Percentiles rank a stretch among this genome's conserved stretches.
Conservation (phyloP, 2,888 invertebrate species). For the Pelosia muscerda region DNA sequence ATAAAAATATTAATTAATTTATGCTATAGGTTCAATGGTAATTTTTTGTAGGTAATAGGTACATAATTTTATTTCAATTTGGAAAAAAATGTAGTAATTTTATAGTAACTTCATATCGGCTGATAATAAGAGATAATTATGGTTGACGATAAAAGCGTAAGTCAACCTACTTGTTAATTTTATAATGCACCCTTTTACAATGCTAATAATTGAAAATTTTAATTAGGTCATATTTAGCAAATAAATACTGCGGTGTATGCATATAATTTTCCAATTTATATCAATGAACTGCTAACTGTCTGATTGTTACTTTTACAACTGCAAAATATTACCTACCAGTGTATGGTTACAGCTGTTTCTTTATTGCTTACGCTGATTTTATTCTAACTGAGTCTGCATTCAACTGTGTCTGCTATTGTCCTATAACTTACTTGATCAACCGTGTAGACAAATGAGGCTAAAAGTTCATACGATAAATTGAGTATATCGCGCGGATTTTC, state of each 20-base stretch:
- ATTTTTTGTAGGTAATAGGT: not conserved
- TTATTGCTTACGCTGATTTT: constrained; percentile 32
- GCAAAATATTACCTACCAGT: constrained; percentile 31
- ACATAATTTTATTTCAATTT: not conserved
- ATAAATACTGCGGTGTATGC: constrained; percentile 20
- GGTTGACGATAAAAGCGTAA: constrained; percentile 33
- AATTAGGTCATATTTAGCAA: constrained; percentile 12
- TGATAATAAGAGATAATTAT: constrained; percentile 44
- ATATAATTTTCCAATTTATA: constrained; percentile 28
- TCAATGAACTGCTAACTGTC: constrained; percentile 30
- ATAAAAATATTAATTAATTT: not conserved
- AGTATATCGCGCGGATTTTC: not conserved
- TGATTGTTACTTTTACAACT: constrained; percentile 30
- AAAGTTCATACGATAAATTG: constrained; percentile 10
- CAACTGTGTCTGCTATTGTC: constrained; percentile 20
- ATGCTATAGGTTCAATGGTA: not conserved
- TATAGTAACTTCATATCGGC: constrained; percentile 23
- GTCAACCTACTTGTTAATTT: constrained; percentile 21
- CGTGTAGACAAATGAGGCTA: constrained; percentile 34
- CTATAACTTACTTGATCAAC: constrained; percentile 24
- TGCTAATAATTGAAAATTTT: constrained; percentile 15
- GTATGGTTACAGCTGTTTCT: constrained; percentile 45
- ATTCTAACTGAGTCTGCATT: constrained; percentile 30
- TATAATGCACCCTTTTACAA: constrained; percentile 12
- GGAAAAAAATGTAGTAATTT: not conserved